phyloP scores from a whole-genome alignment of 2,113 vertebrate species.

The Dicrurus megarhynchus region DNA sequence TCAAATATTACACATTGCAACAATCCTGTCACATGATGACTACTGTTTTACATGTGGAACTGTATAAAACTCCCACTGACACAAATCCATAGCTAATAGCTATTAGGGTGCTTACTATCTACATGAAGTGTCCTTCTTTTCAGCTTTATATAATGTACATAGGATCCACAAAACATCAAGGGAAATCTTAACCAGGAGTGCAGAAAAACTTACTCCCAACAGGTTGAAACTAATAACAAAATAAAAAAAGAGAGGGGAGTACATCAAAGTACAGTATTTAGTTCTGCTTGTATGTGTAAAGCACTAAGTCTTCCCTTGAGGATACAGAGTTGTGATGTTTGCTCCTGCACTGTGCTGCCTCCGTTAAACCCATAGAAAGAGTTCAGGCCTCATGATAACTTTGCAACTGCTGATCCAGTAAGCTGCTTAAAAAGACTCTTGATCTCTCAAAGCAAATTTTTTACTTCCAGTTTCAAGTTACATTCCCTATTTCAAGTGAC shows the following conservation, averaged over 20 bases:
- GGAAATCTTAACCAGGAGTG: background rate
- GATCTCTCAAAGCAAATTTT: constrained; percentile 67
- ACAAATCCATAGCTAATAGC: background rate
- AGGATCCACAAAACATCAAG: background rate
- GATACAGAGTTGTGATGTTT: constrained; percentile 55
- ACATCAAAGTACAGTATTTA: constrained; percentile 68
- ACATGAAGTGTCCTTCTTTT: background rate
- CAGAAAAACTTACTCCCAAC: constrained; percentile 13
- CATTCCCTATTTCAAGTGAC: constrained; percentile 30
- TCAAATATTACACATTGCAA: background rate
- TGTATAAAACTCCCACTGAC: background rate
- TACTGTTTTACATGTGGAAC: background rate
- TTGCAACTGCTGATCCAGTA: constrained; percentile 67
- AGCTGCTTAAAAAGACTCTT: constrained; percentile 66
- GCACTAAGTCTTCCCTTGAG: constrained; percentile 60
- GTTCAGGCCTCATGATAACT: constrained; percentile 66
- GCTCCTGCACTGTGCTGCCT: constrained; percentile 40
- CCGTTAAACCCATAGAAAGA: constrained; percentile 52
- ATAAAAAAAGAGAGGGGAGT: background rate
- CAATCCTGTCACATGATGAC: background rate
- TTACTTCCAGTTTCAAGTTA: constrained; percentile 61
- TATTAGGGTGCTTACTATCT: background rate
- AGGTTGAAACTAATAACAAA: constrained; percentile 26
- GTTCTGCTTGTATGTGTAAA: constrained; percentile 67
- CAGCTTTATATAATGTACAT: background rate